phyloP scores from a whole-genome alignment of 2,113 vertebrate species.

The Catagonus wagneri region DNA sequence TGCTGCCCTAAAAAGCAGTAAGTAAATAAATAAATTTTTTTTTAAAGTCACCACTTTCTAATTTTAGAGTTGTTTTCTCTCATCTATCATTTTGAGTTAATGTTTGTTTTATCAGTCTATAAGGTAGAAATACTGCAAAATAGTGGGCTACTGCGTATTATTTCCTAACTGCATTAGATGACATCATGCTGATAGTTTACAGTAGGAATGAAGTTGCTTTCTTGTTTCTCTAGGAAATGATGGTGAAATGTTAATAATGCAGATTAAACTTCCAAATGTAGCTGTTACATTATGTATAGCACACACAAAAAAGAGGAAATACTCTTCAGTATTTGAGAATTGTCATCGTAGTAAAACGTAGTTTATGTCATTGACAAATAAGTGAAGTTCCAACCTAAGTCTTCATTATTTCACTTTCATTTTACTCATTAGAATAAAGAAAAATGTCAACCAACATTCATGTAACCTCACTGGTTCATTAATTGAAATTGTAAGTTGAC shows the following conservation, averaged over 20 bases:
- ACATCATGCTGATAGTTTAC: background rate
- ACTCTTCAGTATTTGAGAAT: background rate
- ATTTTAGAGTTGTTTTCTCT: background rate
- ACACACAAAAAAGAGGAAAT: background rate
- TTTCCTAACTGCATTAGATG: background rate
- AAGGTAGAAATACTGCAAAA: background rate
- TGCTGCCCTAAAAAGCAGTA: too few relatives aligned
- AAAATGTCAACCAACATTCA: background rate
- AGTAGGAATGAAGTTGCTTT: background rate
- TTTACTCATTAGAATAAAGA: background rate
- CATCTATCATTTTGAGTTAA: background rate
- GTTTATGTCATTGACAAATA: background rate
- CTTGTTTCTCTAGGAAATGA: background rate
- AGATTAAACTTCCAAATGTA: background rate
- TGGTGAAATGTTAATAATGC: background rate
- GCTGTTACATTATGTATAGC: background rate
- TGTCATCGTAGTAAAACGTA: background rate
- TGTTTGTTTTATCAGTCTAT: background rate
- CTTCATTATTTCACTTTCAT: background rate
- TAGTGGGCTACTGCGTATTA: background rate
- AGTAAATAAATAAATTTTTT: too few relatives aligned
- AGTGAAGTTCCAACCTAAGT: background rate
- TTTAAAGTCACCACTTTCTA: background rate
- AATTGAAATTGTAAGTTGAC: background rate
- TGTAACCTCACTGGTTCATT: background rate